A percentile compares a stretch with the other conserved stretches of the same genome.
These are phyloP conservation scores for Fragum sueziense DNA, from an alignment of 2,888 invertebrate genomes.

Conservation along the genomic window DNA sequence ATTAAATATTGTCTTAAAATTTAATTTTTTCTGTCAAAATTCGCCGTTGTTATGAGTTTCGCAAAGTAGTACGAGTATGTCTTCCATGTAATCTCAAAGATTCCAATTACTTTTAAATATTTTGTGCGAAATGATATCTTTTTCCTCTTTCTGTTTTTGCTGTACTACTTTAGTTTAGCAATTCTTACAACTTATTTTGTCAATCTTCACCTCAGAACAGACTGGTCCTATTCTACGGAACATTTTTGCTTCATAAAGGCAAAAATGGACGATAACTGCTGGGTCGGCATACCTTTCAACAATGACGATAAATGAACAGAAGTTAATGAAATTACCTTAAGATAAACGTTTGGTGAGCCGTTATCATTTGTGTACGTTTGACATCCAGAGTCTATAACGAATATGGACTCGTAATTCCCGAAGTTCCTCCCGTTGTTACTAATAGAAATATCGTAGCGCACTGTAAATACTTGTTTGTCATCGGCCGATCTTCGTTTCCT, in stretches of 20 bases:
- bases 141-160: no score
- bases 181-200: not conserved
- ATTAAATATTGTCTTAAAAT: no score
- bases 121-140: no score
- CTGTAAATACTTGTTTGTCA: not conserved
- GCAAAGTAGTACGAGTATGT: no score
- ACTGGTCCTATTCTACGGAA: not conserved
- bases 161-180: no score
- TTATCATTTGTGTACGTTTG: not conserved
- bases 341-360: not conserved
- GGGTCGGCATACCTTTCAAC: not conserved
- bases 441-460: conserved; percentile 5
- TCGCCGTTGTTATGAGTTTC: no score
- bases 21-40: no score
- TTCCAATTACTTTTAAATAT: no score
- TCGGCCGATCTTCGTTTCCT: not conserved
- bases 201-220: not conserved
- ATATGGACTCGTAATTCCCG: not conserved
- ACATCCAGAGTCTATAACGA: conserved; percentile 6
- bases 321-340: not conserved
- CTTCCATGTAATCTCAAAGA: no score
- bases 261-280: not conserved
- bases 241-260: not conserved
- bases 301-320: not conserved
- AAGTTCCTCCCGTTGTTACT: conserved; percentile 9